A percentile compares a stretch with the other conserved stretches of the same genome.
phyloP scores from a whole-genome alignment of 2,797 vertebrate species.

The Hydrocynus forskahlii region DNA sequence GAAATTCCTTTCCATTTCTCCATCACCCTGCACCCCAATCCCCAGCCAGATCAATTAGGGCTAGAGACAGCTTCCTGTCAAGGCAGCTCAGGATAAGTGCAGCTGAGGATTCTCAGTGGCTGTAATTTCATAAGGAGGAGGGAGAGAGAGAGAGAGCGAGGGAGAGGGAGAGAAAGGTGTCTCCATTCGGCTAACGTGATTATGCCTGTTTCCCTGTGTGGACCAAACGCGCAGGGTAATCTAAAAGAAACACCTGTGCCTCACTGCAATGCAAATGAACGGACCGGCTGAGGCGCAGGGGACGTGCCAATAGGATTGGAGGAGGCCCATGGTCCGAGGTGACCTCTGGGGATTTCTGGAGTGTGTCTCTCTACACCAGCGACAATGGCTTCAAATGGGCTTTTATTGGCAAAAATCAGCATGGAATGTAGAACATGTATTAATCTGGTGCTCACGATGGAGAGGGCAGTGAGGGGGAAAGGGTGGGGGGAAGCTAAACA shows the following conservation, averaged over 20 bases:
- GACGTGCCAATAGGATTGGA: slow-evolving; percentile 71
- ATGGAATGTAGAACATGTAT: slow-evolving; percentile 74
- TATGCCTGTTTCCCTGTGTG: slow-evolving; percentile 69
- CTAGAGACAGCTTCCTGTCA: slow-evolving; percentile 70
- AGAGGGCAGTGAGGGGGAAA: slow-evolving; percentile 11
- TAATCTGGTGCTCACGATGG: slow-evolving; percentile 66
- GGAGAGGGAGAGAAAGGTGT: slow-evolving; percentile 62
- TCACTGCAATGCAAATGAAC: slow-evolving; percentile 69
- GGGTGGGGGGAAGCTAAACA: slow-evolving; percentile 1
- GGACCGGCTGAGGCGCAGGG: slow-evolving; percentile 68
- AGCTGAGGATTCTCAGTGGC: slow-evolving; percentile 73
- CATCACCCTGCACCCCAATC: background rate
- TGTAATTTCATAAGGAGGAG: slow-evolving; percentile 68
- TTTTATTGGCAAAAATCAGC: slow-evolving; percentile 70
- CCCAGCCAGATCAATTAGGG: slow-evolving; percentile 73
- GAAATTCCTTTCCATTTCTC: slow-evolving; percentile 69
- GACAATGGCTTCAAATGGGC: slow-evolving; percentile 67
- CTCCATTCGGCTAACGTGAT: slow-evolving; percentile 80
- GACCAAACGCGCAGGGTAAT: slow-evolving; percentile 76
- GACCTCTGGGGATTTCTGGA: slow-evolving; percentile 70
- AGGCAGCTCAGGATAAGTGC: slow-evolving; percentile 73
- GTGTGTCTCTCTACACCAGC: slow-evolving; percentile 51
- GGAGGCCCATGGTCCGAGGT: slow-evolving; percentile 70
- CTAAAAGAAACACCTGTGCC: slow-evolving; percentile 84
- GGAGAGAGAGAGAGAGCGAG: background rate